Evolutionary conservation across 2,113 vertebrate species (phyloP).

Genomic region (Irena cyanogastra): DNA sequence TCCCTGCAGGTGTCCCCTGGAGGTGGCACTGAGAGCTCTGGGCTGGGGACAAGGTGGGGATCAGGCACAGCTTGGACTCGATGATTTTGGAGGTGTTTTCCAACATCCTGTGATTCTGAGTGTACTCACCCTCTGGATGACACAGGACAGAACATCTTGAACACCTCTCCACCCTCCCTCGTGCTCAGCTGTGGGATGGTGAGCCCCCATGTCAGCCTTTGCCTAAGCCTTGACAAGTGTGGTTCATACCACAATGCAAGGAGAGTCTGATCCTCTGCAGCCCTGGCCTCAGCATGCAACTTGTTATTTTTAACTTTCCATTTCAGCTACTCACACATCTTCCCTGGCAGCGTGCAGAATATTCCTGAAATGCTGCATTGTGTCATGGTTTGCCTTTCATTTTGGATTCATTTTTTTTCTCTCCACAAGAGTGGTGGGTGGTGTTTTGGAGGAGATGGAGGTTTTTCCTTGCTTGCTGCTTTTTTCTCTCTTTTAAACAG

Average conservation of each 20-base stretch:
- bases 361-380: neutral
- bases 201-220: neutral
- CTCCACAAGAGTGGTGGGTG: neutral
- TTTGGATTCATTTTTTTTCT: neutral
- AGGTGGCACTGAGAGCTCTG: neutral
- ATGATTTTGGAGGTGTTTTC: neutral
- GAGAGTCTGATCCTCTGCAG: neutral
- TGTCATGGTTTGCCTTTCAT: neutral
- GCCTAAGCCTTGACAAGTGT: neutral
- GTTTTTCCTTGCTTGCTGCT: neutral
- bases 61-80: accelerated
- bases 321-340: neutral
- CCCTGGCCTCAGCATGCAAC: neutral
- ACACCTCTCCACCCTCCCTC: neutral
- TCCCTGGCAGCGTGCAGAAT: neutral
- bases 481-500: neutral
- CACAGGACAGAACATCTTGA: neutral
- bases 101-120: neutral
- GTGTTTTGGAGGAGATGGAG: neutral
- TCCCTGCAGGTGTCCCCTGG: neutral
- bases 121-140: accelerated
- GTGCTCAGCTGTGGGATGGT: neutral
- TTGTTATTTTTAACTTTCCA: neutral
- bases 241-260: neutral
- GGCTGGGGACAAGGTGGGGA: neutral